phyloP scores from a whole-genome alignment of 2,797 vertebrate genomes.

The Sebastes minor region DNA sequence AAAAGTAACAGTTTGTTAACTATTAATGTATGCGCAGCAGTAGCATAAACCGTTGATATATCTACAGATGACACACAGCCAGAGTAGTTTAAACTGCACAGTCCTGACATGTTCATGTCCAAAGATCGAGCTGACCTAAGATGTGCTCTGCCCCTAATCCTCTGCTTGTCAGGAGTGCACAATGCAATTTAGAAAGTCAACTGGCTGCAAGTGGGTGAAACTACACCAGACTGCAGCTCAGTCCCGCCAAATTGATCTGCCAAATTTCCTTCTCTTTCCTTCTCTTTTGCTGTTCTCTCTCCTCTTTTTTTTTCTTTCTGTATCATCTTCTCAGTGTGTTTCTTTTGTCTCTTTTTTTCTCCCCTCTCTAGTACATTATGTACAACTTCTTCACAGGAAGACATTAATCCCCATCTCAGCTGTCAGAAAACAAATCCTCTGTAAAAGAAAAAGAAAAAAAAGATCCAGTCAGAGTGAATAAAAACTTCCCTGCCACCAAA shows the following conservation, averaged over 20 bases:
- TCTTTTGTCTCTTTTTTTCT: neutral
- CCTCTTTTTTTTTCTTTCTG: neutral
- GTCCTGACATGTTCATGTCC: neutral
- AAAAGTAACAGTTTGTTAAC: neutral
- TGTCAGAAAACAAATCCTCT: conserved; percentile 3
- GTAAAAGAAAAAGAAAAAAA: neutral
- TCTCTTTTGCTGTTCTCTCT: neutral
- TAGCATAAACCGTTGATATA: neutral
- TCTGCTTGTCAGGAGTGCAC: neutral
- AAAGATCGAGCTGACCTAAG: neutral
- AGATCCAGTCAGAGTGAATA: neutral
- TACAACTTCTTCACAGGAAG: neutral
- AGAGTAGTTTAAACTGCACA: neutral
- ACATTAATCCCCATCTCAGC: neutral
- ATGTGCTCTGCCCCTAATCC: conserved; percentile 6
- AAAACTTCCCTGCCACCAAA: neutral
- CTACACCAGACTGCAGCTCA: neutral
- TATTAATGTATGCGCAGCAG: neutral
- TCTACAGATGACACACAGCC: neutral
- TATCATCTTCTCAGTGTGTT: neutral
- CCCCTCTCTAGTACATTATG: neutral
- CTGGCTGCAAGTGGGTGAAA: neutral
- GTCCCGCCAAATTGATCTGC: neutral
- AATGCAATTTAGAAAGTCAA: neutral
- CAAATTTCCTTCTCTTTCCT: neutral